These are phyloP conservation scores for Hyperoplus lanceolatus DNA, from an alignment of 2,797 vertebrate genomes.

Conservation along the genomic window DNA sequence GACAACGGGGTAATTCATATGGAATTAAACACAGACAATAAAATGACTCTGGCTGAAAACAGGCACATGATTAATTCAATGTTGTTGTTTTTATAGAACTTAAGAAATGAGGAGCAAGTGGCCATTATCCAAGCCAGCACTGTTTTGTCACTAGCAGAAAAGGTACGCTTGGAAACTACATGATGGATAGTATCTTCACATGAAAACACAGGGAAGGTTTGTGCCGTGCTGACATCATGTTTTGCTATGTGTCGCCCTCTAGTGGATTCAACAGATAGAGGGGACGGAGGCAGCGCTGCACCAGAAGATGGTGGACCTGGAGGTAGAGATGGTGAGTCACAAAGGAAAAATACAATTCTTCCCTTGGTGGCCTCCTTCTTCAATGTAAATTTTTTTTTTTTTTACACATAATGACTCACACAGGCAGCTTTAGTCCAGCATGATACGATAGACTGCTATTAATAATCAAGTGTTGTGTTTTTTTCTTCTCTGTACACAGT, in stretches of 20 bases:
- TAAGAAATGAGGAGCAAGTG: slow-evolving; percentile 99
- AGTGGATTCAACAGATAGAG: slow-evolving; percentile 99
- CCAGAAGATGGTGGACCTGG: slow-evolving; percentile 98
- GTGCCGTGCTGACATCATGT: neutral
- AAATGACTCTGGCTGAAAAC: neutral
- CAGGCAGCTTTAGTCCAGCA: neutral
- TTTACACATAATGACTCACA: neutral
- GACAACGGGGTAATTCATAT: slow-evolving; percentile 94
- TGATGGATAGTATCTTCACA: neutral
- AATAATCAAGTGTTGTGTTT: neutral
- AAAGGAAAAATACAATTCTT: neutral
- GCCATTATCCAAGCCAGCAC: slow-evolving; percentile 99
- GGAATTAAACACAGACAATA: neutral
- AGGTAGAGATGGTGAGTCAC: slow-evolving; percentile 95
- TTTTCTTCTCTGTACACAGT: neutral
- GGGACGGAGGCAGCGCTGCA: slow-evolving; percentile 97
- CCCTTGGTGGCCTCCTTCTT: no score
- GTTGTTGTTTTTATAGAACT: slow-evolving; percentile 85
- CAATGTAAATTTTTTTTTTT: no score
- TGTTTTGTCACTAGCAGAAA: slow-evolving; percentile 96
- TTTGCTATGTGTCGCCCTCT: slow-evolving; percentile 63
- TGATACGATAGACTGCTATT: neutral
- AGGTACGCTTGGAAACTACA: slow-evolving; percentile 84
- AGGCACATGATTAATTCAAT: neutral
- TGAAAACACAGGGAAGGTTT: no score